phyloP scores from a whole-genome alignment of 53 echinoderm and acorn worm genomes.

The Henricia sp. region DNA sequence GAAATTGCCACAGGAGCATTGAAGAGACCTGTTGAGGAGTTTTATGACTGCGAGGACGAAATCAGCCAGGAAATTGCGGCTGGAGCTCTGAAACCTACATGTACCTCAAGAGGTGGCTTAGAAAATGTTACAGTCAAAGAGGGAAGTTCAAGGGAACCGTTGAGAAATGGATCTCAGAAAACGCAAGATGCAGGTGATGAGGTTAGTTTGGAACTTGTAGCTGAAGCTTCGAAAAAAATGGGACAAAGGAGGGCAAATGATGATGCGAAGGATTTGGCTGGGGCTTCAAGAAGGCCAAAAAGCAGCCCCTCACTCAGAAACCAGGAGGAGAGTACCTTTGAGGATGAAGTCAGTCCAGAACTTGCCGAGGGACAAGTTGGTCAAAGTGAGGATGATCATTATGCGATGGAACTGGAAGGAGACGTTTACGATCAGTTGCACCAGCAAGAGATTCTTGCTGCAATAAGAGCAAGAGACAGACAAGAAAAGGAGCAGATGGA shows the following conservation, averaged over 20 bases:
- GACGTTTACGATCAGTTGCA: neutral
- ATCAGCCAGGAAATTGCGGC: constrained; percentile 1
- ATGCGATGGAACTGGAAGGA: constrained; percentile 10
- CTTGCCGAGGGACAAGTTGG: neutral
- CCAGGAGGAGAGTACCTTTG: neutral
- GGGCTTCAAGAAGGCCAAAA: neutral
- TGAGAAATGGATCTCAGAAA: no score
- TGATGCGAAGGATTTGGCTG: no score
- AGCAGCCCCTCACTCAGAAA: neutral
- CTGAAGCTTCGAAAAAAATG: no score
- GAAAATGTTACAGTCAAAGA: no score
- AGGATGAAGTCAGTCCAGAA: constrained; percentile 18
- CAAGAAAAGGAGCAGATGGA: neutral
- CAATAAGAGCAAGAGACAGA: neutral
- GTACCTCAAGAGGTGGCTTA: no score
- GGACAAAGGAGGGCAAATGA: no score
- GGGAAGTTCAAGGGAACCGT: no score
- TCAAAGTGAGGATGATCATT: neutral
- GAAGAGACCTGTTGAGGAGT: no score
- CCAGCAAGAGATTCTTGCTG: neutral
- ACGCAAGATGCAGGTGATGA: no score
- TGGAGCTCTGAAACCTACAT: neutral
- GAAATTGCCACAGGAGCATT: no score
- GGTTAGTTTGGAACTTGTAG: no score
- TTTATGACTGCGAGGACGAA: constrained; percentile 23